These are phyloP conservation scores for Apogon talboti DNA, from an alignment of 2,797 vertebrate species.

Conservation along the genomic window DNA sequence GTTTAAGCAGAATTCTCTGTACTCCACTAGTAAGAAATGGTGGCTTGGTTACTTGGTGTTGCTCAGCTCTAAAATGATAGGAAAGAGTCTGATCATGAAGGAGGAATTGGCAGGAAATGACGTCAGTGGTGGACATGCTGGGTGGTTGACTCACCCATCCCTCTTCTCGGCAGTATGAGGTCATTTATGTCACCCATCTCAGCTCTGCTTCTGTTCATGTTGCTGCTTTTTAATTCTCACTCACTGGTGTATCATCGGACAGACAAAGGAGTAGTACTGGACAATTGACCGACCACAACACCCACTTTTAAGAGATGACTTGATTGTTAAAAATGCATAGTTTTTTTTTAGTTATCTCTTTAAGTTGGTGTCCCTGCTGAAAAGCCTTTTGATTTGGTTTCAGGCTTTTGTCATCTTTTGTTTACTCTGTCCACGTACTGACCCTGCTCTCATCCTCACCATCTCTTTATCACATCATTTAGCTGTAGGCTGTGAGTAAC, in stretches of 20 bases:
- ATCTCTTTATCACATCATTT: slow-evolving; percentile 57
- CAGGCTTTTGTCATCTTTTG: slow-evolving; percentile 19
- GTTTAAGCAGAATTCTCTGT: not conserved
- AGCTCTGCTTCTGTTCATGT: not conserved
- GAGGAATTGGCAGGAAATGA: slow-evolving; percentile 55
- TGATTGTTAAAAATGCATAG: not conserved
- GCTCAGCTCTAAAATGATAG: slow-evolving; percentile 33
- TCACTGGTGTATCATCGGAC: not conserved
- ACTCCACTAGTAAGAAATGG: not conserved
- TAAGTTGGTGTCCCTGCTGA: not conserved
- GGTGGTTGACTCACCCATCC: slow-evolving; percentile 40
- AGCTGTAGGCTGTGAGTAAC: slow-evolving; percentile 70
- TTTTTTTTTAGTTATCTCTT: not conserved
- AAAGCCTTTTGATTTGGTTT: not conserved
- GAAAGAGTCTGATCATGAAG: slow-evolving; percentile 42
- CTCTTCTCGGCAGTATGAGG: slow-evolving; percentile 63
- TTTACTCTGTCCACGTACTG: slow-evolving; percentile 51
- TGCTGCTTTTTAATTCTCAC: slow-evolving; percentile 11
- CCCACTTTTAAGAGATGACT: not conserved
- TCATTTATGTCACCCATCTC: slow-evolving; percentile 55
- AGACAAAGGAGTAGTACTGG: not conserved
- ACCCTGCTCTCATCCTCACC: slow-evolving; percentile 46
- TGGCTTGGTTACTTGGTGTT: not conserved
- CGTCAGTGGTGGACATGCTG: slow-evolving; percentile 37
- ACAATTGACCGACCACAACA: slow-evolving; percentile 5